Evolutionary conservation across 2,113 vertebrate species (phyloP).

Genomic region (Ageneiosus marmoratus): DNA sequence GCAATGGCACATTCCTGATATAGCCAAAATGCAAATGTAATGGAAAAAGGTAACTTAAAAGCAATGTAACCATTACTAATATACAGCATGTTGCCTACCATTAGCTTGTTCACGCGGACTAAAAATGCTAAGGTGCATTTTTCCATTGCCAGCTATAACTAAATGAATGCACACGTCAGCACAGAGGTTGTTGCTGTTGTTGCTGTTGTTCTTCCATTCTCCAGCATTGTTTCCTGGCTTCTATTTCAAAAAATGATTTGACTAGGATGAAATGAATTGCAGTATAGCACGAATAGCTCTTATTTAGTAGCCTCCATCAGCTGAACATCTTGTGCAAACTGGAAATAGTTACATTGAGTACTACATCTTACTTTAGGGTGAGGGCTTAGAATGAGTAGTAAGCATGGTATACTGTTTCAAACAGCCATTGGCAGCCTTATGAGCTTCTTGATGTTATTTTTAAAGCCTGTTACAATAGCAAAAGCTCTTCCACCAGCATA

Average conservation of each 20-base stretch:
- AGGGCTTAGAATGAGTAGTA: neutral
- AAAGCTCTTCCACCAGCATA: slow-evolving; percentile 1
- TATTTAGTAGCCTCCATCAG: neutral
- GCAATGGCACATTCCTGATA: too few relatives aligned
- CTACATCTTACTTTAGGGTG: neutral
- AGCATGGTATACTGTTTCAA: neutral
- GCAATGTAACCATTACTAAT: neutral
- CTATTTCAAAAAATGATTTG: neutral
- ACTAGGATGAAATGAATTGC: neutral
- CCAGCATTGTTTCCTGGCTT: neutral
- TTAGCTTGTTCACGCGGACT: neutral
- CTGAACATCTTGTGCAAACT: neutral
- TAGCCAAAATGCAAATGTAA: neutral
- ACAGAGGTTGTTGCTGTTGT: too few relatives aligned
- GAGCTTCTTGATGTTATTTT: slow-evolving; percentile 39
- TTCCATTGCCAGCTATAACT: neutral
- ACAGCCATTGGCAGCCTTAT: slow-evolving; percentile 13
- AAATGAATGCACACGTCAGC: neutral
- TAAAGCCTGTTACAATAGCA: slow-evolving; percentile 19
- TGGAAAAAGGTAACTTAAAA: neutral
- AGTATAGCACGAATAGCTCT: neutral
- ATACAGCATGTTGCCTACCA: neutral
- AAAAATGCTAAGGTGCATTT: neutral
- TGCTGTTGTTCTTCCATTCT: neutral
- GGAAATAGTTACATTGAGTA: neutral